Percentiles rank a stretch among this genome's conserved stretches.
phyloP scores from a whole-genome alignment of 2,113 vertebrate species.

The Onychorhynchus coronatus region DNA sequence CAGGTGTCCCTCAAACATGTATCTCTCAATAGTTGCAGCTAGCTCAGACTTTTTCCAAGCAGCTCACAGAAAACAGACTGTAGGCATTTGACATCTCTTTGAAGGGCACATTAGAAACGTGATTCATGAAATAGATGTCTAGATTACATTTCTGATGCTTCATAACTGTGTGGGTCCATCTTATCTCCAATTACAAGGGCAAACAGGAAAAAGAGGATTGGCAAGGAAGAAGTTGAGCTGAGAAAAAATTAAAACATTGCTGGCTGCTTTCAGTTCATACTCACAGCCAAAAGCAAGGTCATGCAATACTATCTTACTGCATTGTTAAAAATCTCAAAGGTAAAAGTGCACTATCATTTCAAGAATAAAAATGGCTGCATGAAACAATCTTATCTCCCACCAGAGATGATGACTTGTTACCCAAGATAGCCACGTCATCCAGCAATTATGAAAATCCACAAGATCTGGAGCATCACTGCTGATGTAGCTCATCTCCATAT shows the following conservation, averaged over 20 bases:
- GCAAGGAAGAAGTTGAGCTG: neutral
- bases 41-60: neutral
- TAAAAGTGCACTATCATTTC: neutral
- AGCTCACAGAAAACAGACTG: neutral
- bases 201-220: neutral
- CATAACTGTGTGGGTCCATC: neutral
- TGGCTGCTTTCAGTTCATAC: neutral
- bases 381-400: neutral
- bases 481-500: neutral
- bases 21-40: constrained; percentile 21
- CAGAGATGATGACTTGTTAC: neutral
- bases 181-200: constrained; percentile 37
- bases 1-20: constrained; percentile 7
- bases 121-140: neutral
- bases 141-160: constrained; percentile 31
- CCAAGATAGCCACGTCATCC: neutral
- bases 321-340: neutral
- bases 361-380: neutral
- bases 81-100: neutral
- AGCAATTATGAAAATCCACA: neutral
- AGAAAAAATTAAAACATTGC: neutral
- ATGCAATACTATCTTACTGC: neutral
- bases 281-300: neutral
- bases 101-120: neutral
- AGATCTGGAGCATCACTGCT: neutral